phyloP scores from a whole-genome alignment of 2,888 invertebrate species.

The Emmelina monodactyla region DNA sequence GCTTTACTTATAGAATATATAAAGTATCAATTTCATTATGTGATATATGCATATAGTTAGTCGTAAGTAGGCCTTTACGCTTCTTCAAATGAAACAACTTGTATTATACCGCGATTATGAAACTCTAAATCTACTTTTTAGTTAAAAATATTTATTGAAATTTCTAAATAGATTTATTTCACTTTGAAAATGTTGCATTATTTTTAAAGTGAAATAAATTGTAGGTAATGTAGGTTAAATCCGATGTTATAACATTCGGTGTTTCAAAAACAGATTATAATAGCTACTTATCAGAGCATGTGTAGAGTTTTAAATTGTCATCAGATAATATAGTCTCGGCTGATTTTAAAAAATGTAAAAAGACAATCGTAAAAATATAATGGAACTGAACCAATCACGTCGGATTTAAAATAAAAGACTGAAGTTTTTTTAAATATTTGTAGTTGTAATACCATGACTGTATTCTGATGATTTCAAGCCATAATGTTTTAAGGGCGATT shows the following conservation, averaged over 20 bases:
- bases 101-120: no score
- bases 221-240: constrained; percentile 17
- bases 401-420: constrained; percentile 57
- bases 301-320: no score
- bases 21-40: constrained; percentile 45
- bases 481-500: no score
- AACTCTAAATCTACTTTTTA: constrained; percentile 30
- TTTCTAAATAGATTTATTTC: constrained; percentile 34
- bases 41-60: constrained; percentile 57
- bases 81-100: no score
- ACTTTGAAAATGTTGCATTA: constrained; percentile 35
- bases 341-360: no score
- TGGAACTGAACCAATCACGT: constrained; percentile 21
- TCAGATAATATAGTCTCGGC: no score
- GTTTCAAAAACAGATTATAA: constrained; percentile 24
- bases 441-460: constrained; percentile 40
- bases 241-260: constrained; percentile 39
- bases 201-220: no score
- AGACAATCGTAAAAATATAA: no score
- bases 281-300: no score
- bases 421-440: constrained; percentile 41
- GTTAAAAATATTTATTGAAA: constrained; percentile 42
- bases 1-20: constrained; percentile 44
- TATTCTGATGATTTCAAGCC: constrained; percentile 19
- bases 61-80: constrained; percentile 33